Evolutionary conservation across 2,113 vertebrate genomes (phyloP).

Genomic region (Eonycteris spelaea): DNA sequence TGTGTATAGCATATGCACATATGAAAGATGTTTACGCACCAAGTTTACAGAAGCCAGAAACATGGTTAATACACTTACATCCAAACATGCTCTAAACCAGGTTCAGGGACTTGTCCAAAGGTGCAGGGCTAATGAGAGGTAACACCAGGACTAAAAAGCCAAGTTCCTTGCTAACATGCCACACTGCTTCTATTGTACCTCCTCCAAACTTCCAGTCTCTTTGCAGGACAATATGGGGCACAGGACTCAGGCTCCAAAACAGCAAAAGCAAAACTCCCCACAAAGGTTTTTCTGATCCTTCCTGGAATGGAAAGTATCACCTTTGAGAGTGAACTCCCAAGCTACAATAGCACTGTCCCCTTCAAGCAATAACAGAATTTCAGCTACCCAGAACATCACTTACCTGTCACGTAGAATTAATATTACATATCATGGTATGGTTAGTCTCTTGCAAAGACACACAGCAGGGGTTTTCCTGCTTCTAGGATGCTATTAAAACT

Average conservation of each 20-base stretch:
- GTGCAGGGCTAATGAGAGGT: background rate
- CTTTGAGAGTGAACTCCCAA: background rate
- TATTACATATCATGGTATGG: background rate
- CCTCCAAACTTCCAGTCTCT: background rate
- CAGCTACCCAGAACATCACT: background rate
- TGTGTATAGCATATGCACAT: background rate
- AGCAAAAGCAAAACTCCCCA: background rate
- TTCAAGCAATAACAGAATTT: background rate
- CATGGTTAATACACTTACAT: background rate
- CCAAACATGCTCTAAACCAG: background rate
- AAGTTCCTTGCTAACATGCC: background rate
- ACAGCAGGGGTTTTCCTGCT: background rate
- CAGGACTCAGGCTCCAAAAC: background rate
- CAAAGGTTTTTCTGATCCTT: background rate
- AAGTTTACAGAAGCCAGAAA: background rate
- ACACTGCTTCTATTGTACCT: background rate
- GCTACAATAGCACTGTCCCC: background rate
- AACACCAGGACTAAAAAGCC: background rate
- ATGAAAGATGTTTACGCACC: background rate
- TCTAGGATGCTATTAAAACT: background rate
- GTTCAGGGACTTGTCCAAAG: background rate
- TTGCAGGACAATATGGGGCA: background rate
- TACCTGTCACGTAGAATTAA: background rate
- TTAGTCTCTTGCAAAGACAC: background rate
- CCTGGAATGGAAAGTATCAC: background rate